Evolutionary conservation across 2,797 vertebrate species (phyloP).

Genomic region (Gallinago nigripennis): DNA sequence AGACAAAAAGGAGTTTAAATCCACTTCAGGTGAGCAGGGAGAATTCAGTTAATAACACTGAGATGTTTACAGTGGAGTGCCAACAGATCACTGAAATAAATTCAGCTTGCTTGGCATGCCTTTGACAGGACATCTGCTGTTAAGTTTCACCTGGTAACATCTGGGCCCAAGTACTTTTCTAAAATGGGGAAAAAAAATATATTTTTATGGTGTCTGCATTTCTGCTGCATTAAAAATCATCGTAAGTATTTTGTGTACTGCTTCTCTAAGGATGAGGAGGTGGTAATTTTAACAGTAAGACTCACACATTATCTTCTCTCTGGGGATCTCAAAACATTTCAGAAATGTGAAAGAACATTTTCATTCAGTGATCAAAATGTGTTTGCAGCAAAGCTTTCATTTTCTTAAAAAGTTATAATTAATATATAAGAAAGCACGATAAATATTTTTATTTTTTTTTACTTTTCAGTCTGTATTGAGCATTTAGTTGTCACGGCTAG

Average conservation of each 20-base stretch:
- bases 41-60: slow-evolving; percentile 7
- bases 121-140: slow-evolving; percentile 22
- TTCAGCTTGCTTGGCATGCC: not conserved
- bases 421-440: not conserved
- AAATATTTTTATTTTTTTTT: not conserved
- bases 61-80: not conserved
- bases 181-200: not conserved
- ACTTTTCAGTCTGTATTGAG: not conserved
- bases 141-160: slow-evolving; percentile 29
- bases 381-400: slow-evolving; percentile 1
- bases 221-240: not conserved
- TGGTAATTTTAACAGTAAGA: not conserved
- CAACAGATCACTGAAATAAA: slow-evolving; percentile 21
- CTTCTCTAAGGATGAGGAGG: not conserved
- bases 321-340: slow-evolving; percentile 2
- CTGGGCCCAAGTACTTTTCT: not conserved
- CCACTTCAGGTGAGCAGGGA: not conserved
- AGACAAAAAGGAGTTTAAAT: slow-evolving; percentile 19
- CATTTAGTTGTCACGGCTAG: not conserved
- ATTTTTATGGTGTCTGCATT: not conserved
- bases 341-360: not conserved
- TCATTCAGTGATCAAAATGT: not conserved
- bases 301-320: not conserved
- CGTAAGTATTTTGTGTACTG: not conserved
- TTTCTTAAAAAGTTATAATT: slow-evolving; percentile 12